These are phyloP conservation scores for Terrapene triunguis DNA, from an alignment of 2,113 vertebrate genomes.

Conservation along the genomic window DNA sequence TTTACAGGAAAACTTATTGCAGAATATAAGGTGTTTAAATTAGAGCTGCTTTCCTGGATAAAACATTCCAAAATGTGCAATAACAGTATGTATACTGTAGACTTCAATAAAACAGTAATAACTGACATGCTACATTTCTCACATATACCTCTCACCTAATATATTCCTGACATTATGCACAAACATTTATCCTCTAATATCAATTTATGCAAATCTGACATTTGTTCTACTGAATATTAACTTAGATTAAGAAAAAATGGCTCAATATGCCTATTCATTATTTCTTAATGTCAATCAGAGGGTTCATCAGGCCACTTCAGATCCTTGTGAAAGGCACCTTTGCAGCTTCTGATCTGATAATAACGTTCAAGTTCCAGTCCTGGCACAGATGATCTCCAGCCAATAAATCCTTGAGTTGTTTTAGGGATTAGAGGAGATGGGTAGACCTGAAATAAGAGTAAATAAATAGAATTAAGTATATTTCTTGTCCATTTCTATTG, in stretches of 20 bases:
- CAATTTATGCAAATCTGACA: not conserved
- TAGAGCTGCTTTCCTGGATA: not conserved
- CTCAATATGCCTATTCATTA: not conserved
- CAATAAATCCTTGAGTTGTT: constrained; percentile 88
- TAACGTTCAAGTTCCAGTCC: constrained; percentile 80
- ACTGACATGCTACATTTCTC: not conserved
- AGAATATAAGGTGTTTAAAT: too few relatives aligned
- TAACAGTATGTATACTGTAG: not conserved
- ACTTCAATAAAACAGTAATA: not conserved
- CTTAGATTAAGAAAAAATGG: not conserved
- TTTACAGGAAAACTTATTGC: not conserved
- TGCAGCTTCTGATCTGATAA: constrained; percentile 70
- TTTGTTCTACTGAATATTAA: not conserved
- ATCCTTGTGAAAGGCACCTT: constrained; percentile 78
- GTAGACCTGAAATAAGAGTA: constrained; percentile 75
- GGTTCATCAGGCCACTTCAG: constrained; percentile 79
- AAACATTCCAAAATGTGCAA: not conserved
- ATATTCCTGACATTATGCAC: not conserved
- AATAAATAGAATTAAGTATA: not conserved
- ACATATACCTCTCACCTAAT: not conserved
- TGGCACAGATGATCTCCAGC: constrained; percentile 85
- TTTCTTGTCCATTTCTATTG: not conserved
- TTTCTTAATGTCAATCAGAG: constrained; percentile 66
- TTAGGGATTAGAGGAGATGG: constrained; percentile 86
- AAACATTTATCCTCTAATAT: not conserved